Evolutionary conservation across 2,113 vertebrate genomes (phyloP).

Genomic region (Dasypus novemcinctus): DNA sequence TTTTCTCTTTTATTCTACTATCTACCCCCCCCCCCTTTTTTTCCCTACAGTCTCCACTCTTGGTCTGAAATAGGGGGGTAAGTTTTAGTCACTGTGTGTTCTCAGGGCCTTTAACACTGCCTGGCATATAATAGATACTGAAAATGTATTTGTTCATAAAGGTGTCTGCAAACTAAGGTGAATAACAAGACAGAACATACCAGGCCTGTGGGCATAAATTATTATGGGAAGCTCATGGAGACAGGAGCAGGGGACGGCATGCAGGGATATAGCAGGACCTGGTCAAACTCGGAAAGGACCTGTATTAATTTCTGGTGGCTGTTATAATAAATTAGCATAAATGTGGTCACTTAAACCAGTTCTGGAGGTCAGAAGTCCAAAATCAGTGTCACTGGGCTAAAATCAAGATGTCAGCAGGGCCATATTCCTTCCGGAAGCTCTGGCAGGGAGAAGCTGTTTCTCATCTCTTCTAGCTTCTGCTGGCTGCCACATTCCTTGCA

Average conservation of each 20-base stretch:
- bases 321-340: not conserved
- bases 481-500: not conserved
- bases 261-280: not conserved
- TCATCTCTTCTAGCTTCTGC: not conserved
- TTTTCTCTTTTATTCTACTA: not conserved
- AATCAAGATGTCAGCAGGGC: not conserved
- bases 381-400: not conserved
- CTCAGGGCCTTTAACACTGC: not conserved
- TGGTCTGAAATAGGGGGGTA: not conserved
- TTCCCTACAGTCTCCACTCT: not conserved
- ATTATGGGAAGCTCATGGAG: not conserved
- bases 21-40: too few species aligned
- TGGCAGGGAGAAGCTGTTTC: too few species aligned
- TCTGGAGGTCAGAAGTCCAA: not conserved
- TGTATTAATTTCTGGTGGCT: not conserved
- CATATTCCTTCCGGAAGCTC: too few species aligned
- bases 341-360: not conserved
- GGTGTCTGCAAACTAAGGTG: not conserved
- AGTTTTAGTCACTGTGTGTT: too few species aligned
- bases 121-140: too few species aligned
- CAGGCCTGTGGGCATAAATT: not conserved
- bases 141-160: not conserved
- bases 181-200: not conserved
- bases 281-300: not conserved
- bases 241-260: not conserved